Conservation (phyloP, 1,140 invertebrate species). For the Pseudomyrmex cubaensis region DNA sequence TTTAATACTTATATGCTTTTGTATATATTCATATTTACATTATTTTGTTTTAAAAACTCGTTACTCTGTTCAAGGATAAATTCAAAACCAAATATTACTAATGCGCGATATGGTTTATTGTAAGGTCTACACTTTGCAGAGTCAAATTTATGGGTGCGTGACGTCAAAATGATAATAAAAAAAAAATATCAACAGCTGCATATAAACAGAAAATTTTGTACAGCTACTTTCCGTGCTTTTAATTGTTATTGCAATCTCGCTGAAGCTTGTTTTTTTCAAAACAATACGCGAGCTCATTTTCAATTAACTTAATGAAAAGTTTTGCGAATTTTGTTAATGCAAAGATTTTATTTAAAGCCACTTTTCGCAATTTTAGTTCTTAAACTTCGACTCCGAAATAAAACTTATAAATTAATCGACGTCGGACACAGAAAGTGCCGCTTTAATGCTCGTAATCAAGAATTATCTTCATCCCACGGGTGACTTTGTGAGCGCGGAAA, state of each 20-base stretch:
- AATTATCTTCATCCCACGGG: conserved; percentile 65
- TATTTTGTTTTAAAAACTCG: conserved; percentile 4
- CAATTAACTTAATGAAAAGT: conserved; percentile 37
- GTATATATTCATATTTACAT: too few relatives aligned
- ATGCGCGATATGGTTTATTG: conserved; percentile 14
- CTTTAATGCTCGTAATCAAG: conserved; percentile 54
- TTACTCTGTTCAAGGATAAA: neutral
- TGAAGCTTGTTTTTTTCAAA: neutral
- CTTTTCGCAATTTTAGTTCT: conserved; percentile 19
- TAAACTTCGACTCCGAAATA: conserved; percentile 58
- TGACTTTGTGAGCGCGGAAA: conserved; percentile 53
- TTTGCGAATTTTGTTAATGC: neutral
- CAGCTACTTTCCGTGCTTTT: neutral
- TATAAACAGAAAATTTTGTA: conserved; percentile 4
- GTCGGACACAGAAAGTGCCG: conserved; percentile 59
- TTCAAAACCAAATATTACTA: neutral
- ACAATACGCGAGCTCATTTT: conserved; percentile 44
- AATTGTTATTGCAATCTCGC: conserved; percentile 13
- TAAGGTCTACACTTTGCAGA: conserved; percentile 18
- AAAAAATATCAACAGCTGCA: neutral
- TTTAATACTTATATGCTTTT: neutral
- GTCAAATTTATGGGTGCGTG: conserved; percentile 31
- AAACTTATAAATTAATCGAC: conserved; percentile 66
- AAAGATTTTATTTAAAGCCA: neutral
- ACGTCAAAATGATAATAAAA: conserved; percentile 47